phyloP scores from a whole-genome alignment of 2,888 invertebrate genomes.

The Iphiclides podalirius region DNA sequence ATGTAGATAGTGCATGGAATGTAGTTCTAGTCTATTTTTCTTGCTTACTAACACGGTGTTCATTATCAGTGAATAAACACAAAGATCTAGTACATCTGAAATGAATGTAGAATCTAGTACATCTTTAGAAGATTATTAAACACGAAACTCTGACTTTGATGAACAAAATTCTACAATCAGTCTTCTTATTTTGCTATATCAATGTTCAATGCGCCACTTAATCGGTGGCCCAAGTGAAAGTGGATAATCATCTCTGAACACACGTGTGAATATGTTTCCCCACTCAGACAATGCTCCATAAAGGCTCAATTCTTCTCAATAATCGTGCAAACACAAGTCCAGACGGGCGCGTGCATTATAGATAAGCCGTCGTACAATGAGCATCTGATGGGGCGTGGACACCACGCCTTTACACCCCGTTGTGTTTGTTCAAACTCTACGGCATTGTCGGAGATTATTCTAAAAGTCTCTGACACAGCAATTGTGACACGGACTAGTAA shows the following conservation, averaged over 20 bases:
- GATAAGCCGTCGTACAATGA: slow-evolving; percentile 18
- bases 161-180: too few species aligned
- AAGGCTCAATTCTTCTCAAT: slow-evolving; percentile 19
- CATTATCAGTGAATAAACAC: too few species aligned
- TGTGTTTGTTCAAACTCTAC: slow-evolving; percentile 20
- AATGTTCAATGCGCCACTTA: not conserved
- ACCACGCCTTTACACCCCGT: slow-evolving; percentile 13
- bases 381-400: slow-evolving; percentile 20
- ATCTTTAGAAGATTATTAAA: too few species aligned
- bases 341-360: slow-evolving; percentile 21
- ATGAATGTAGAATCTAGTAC: too few species aligned
- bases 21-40: too few species aligned
- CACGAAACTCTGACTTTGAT: too few species aligned
- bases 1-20: too few species aligned
- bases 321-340: slow-evolving; percentile 21
- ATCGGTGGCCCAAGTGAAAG: not conserved
- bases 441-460: slow-evolving; percentile 17
- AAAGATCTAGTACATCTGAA: too few species aligned
- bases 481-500: slow-evolving; percentile 9
- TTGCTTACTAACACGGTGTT: too few species aligned
- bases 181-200: too few species aligned
- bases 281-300: slow-evolving; percentile 14
- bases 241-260: not conserved
- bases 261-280: slow-evolving; percentile 2
- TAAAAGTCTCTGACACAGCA: slow-evolving; percentile 12